Evolutionary conservation across 2,113 vertebrate species (phyloP), one percentile per base, ranked within the genome.

Genomic region (Eudyptes chrysolophus): DNA sequence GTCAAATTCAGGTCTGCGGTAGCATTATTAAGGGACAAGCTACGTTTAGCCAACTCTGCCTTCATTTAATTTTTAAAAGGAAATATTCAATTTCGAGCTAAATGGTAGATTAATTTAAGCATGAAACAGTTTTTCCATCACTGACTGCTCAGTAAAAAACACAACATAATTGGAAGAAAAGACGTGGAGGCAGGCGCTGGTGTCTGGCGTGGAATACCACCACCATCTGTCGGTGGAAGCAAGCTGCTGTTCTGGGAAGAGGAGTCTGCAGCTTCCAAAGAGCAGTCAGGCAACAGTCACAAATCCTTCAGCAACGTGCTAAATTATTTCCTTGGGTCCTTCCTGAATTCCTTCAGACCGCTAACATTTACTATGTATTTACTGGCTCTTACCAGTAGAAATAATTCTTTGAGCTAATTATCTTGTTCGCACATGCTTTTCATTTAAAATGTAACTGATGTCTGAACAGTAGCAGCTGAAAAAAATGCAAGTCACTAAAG

Each of bases 221-320:
- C 87, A 86, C 92, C 93, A 93, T 69, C 94, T 96, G 96, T 74
- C 19, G 90, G 94, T 10, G 27, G 95, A 29, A 70, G 61, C 80
- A 29, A 68, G 76, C 25, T 46, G 83, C 44, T 88, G 64, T 64
- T 16, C 48, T 10, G 55, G 64, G 64, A 29, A 61, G 34, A 74
- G 34, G 30, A 10, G 30, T 0, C 2, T 13, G 74, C 93, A 48
- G 87, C 74, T 87, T 21, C 58, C 84, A 5, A 24, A 17, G 17
- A 26, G 81, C 36, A 51, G 48, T 8, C 36, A 11, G 58, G 42
- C 42, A 22, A 22, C 42, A 10, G 64, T 0, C 4, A 4, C 48
- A 3, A 6, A 29, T 0, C 87, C 91, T 40, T 20, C 34, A 18
- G 92, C 71, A 34, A 4, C 1, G 13, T 0, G 12, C 34, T 13